Base-by-base conservation (phyloP, 2,797 vertebrate genomes). In the Megaceryle alcyon region DNA sequence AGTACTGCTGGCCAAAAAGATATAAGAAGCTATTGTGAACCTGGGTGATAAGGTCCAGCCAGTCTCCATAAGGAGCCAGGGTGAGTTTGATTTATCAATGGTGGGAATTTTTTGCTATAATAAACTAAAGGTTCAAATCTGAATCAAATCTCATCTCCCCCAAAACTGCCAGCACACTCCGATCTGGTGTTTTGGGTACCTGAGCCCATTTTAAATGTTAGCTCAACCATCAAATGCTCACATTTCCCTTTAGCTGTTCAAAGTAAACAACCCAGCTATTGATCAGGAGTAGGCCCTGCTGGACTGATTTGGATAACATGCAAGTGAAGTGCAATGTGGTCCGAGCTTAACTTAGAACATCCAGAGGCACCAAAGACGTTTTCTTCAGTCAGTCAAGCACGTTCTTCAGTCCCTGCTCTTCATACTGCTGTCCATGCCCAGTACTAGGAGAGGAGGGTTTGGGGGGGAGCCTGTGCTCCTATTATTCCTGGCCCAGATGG, bases 241-340 rank as follows among this genome's bases (percentile, higher is more conserved):
- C 35, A 82, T 95, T 94, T 96, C 89, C 91, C 76, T 76, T 69
- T 92, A 79, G 82, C 66, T 88, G 54, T 92, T 89, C 85, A 90
- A 92, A 51, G 76, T 82, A 90, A 94, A 91, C 84, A 86, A 63
- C 9, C 3, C 72, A 79, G 70, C 71, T 86, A 93, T 93, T 95
- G 43, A 86, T 92, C 79, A 93, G 89, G 54, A 79, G 90, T 94
- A 91, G 82, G 39, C 54, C 59, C 46, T 85, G 72, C 82, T 89
- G 89, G 65, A 53, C 76, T 79, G 61, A 60, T 85, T 94, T 97
- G 89, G 87, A 72, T 88, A 91, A 39, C 72, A 29, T 2, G 13
- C 61, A 60, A 83, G 76, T 53, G 75, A 81, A 87, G 22, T 61
- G n/a, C 82, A 59, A 53, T 7, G 6, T 1, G 8, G 43, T 87